These are phyloP conservation scores for Melinaea marsaeus DNA, from an alignment of 2,888 invertebrate species.

Conservation along the genomic window DNA sequence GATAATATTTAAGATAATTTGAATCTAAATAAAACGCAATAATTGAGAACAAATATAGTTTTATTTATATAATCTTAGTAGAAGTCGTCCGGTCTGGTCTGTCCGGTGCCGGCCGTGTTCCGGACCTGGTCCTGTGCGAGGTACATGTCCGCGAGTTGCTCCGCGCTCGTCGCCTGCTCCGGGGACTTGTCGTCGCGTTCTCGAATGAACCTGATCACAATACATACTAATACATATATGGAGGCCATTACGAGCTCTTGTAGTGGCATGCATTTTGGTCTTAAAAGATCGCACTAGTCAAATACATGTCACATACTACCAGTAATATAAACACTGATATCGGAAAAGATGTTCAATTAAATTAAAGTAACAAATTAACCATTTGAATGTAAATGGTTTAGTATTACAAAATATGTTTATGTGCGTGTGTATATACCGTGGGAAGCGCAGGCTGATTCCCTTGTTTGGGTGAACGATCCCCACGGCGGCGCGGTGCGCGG, in stretches of 20 bases:
- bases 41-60: not conserved
- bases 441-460: constrained; percentile 97
- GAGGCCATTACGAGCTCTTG: too few relatives aligned
- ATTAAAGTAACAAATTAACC: too few relatives aligned
- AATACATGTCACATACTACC: too few relatives aligned
- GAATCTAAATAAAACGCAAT: constrained; percentile 12
- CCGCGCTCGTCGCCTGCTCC: constrained; percentile 94
- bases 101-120: constrained; percentile 36
- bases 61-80: constrained; percentile 41
- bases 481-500: constrained; percentile 92
- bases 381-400: not conserved
- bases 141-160: constrained; percentile 94
- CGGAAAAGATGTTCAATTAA: too few relatives aligned
- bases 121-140: constrained; percentile 92
- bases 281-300: too few relatives aligned
- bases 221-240: not conserved
- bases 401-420: not conserved
- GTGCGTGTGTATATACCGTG: constrained; percentile 69
- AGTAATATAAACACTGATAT: too few relatives aligned
- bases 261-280: too few relatives aligned
- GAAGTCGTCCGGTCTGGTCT: constrained; percentile 50
- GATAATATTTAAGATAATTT: not conserved
- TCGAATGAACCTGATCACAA: constrained; percentile 82
- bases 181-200: constrained; percentile 94
- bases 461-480: constrained; percentile 93